Evolutionary conservation across 2,113 vertebrate genomes (phyloP), one percentile per base, ranked within the genome.

Genomic region (Sturnus vulgaris): DNA sequence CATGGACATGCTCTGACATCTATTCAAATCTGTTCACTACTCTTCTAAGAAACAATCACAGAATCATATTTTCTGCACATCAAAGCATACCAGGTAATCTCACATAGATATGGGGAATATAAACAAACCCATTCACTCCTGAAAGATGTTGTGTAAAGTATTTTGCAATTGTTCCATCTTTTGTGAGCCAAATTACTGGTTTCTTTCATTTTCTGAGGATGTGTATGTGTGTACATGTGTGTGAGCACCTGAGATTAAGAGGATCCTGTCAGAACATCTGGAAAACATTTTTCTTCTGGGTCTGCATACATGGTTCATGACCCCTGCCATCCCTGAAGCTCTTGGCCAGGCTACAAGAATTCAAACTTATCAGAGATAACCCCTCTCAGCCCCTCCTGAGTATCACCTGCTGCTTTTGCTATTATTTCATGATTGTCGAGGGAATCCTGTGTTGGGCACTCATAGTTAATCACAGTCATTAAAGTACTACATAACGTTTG

Each of bases 141-240:
- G 42, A 59, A 70, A 33, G 37, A 33, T 0, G 0, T 24, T 73
- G 16, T 0, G 0, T 66, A 46, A 65, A 59, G 23, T 87, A 64
- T 76, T 71, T 82, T 83, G 50, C 25, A 72, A n/a, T 60, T 1
- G 0, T 60, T 46, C 15, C 39, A 40, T 65, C 3, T 1, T 60
- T 31, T 82, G 19, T 52, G 35, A 89, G 52, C 21, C 69, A 71
- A 33, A 35, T 77, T 46, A 19, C 47, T 33, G 8, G 1, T 63
- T 79, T 68, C 28, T 90, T 88, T 42, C 31, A 6, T 77, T 80
- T 80, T 28, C 70, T 66, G 68, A 60, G 28, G 18, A 21, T 4
- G 1, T 25, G 17, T 61, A 12, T 30, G 17, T 15, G 28, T 9
- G 7, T 9, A 20, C 5, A 2, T 21, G 9, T 9, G 30, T 15